Percentiles rank a stretch among this genome's conserved stretches.
Conservation (phyloP, 1,140 invertebrate species). For the Hesperophylax magnus region DNA sequence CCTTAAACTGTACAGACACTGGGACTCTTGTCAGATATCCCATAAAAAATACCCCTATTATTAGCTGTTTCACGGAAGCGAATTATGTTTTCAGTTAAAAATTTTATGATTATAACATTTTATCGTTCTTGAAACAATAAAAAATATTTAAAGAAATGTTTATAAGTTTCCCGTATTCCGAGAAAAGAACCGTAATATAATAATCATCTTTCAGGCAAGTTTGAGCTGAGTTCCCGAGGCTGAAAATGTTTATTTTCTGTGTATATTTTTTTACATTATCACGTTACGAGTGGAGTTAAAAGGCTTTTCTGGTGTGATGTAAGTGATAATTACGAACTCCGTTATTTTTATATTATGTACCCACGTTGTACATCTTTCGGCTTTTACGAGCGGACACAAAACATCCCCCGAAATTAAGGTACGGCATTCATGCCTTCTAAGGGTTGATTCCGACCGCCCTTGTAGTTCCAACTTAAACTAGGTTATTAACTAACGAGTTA, state of each 20-base stretch:
- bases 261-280: conserved; percentile 20
- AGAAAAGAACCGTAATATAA: no score
- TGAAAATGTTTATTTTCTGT: conserved; percentile 28
- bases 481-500: no score
- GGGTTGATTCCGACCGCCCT: neutral
- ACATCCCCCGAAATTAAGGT: neutral
- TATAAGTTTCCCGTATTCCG: no score
- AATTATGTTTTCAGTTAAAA: no score
- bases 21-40: no score
- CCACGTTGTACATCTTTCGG: conserved; percentile 3
- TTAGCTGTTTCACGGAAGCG: no score
- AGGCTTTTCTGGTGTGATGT: conserved; percentile 19
- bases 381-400: conserved; percentile 23
- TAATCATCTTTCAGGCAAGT: no score
- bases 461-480: neutral
- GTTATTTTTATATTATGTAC: neutral
- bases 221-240: neutral
- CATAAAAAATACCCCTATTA: no score
- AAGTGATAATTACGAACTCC: conserved; percentile 15
- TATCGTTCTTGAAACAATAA: no score
- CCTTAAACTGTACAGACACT: no score
- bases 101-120: no score
- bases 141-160: no score
- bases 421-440: neutral
- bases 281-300: conserved; percentile 7